A percentile compares a stretch with the other conserved stretches of the same genome.
Conservation (phyloP, 2,888 invertebrate genomes). For the Boloria selene region DNA sequence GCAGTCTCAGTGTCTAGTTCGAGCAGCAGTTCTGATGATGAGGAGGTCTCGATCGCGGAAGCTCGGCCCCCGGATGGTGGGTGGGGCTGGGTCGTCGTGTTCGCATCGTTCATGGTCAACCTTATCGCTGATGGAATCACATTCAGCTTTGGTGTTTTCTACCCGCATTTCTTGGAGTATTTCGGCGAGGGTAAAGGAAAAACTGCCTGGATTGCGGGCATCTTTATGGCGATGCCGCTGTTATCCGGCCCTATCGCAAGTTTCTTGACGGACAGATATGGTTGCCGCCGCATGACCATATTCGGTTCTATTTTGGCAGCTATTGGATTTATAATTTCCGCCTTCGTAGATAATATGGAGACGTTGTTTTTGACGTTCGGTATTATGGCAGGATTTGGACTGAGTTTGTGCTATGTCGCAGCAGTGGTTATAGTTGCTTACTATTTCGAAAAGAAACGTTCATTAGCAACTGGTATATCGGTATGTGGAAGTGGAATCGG, state of each 20-base stretch:
- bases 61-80: constrained; percentile 92
- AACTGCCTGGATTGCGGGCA: constrained; percentile 94
- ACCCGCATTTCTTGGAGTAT: constrained; percentile 91
- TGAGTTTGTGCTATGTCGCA: constrained; percentile 94
- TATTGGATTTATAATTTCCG: constrained; percentile 89
- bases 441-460: constrained; percentile 92
- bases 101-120: constrained; percentile 94
- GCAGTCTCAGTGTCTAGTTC: constrained; percentile 67
- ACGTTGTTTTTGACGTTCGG: constrained; percentile 92
- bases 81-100: constrained; percentile 96
- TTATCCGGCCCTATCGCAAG: constrained; percentile 93
- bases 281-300: constrained; percentile 90
- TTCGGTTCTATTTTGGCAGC: constrained; percentile 89
- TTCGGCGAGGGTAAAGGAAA: constrained; percentile 93
- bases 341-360: constrained; percentile 88
- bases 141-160: constrained; percentile 95
- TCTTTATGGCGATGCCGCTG: constrained; percentile 96
- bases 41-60: constrained; percentile 84
- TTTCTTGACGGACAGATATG: constrained; percentile 91
- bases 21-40: constrained; percentile 82
- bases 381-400: constrained; percentile 91
- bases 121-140: constrained; percentile 96
- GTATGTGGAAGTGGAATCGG: constrained; percentile 95
- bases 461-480: constrained; percentile 92
- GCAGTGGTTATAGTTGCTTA: constrained; percentile 95